Base-by-base conservation (phyloP, 1,140 invertebrate species). In the Zelostemma sp. region DNA sequence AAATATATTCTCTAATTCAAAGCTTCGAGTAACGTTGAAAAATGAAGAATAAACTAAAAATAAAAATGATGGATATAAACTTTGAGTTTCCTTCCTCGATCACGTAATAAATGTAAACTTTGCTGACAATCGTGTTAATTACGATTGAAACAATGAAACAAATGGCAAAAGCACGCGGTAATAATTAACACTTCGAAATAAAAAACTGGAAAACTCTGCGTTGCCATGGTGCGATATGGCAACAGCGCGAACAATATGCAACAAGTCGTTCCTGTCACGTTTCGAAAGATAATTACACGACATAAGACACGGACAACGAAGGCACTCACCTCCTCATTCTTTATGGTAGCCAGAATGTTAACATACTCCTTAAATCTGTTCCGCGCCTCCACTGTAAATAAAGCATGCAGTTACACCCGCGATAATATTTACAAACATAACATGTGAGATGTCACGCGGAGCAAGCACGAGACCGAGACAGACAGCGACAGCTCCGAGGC, bases 291-390 rank as follows among this genome's bases (percentile, higher is more conserved):
- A 16, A 19, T 19, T 56, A 68, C 50, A 53, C 31, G 16, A 55
- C 43, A 16, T 53, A 64, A 21, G 43, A 49, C 25, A 53, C 18
- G 50, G 8, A 58, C 6, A 15, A 1, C 15, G 1, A 60, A 50
- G 78, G 11, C 33, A 35, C 80, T 61, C 62, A 86, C 84, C 79
- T 90, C 90, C 77, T 92, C 90, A 68, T 88, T 90, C 79, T 91
- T 94, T 45, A 97, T 95, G 5, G 90, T 92, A 1, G 95, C 94
- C 62, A 98, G 84, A 28, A 89, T 89, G 80, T 97, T 97, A 1
- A 98, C 94, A 84, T 93, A 95, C 59, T 95, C 92, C 86, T 97
- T 97, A 79, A 97, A 97, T 68, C 91, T 90, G 68, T 90, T 91
- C 70, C 94, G 88, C 1, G 94, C 93, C 82, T 94, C 91, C 82